Evolutionary conservation across 2,113 vertebrate species (phyloP).

Genomic region (Menura novaehollandiae): DNA sequence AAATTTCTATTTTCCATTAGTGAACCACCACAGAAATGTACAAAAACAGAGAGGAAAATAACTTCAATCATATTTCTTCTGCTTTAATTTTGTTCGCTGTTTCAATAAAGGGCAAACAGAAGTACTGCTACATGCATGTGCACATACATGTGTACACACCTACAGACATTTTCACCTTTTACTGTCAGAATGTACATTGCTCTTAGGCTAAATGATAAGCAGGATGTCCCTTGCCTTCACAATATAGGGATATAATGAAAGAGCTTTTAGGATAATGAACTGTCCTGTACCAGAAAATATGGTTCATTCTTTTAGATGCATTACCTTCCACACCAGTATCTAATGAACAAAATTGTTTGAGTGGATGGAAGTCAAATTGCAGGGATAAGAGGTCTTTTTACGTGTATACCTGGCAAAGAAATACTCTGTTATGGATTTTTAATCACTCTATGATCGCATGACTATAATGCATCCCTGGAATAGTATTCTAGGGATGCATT

Average conservation of each 20-base stretch:
- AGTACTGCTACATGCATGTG: background rate
- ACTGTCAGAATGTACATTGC: background rate
- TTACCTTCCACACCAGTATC: background rate
- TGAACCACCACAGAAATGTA: background rate
- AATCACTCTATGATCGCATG: background rate
- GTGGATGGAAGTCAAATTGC: conserved; percentile 18
- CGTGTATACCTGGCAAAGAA: background rate
- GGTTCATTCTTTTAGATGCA: background rate
- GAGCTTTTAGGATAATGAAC: conserved; percentile 26
- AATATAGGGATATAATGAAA: background rate
- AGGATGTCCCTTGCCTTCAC: background rate
- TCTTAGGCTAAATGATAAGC: background rate
- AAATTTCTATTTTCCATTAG: background rate
- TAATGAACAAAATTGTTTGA: conserved; percentile 35
- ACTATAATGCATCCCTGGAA: background rate
- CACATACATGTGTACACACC: too few species aligned
- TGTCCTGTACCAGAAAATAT: background rate
- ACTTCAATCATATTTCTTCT: background rate
- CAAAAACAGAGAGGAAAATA: background rate
- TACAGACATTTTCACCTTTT: background rate
- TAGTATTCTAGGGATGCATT: background rate
- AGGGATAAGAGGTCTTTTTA: conserved; percentile 6
- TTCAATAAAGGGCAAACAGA: background rate
- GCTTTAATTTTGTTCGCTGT: background rate
- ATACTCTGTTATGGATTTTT: background rate